Percentiles rank a stretch among this genome's conserved stretches.
Conservation (phyloP, 2,888 invertebrate genomes). For the Pterostichus madidus region DNA sequence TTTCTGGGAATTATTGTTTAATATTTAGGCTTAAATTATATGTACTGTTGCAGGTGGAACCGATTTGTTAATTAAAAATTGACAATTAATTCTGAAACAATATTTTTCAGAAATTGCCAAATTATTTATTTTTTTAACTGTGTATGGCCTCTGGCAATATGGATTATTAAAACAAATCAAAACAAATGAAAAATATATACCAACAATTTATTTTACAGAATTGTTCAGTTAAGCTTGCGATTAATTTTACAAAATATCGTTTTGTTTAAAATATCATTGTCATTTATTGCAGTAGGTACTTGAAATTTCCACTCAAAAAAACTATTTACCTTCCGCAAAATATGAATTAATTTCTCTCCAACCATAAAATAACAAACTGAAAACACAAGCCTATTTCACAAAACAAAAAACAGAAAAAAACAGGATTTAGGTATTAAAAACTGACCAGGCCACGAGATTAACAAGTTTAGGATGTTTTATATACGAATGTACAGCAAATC, state of each 20-base stretch:
- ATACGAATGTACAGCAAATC: slow-evolving; percentile 36
- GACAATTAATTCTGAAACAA: neutral
- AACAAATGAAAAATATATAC: neutral
- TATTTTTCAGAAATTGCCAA: neutral
- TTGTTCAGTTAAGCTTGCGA: neutral
- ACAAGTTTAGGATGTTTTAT: slow-evolving; percentile 51
- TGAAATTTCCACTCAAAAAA: slow-evolving; percentile 18
- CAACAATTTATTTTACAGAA: neutral
- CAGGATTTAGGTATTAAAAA: slow-evolving; percentile 44
- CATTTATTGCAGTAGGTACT: too few species aligned
- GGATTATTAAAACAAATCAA: neutral
- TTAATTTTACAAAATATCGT: neutral
- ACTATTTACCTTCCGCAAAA: slow-evolving; percentile 2
- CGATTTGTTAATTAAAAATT: neutral
- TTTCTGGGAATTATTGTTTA: slow-evolving; percentile 35
- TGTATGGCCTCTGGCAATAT: neutral
- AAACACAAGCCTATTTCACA: slow-evolving; percentile 26
- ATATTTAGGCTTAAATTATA: slow-evolving; percentile 44
- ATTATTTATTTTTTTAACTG: neutral
- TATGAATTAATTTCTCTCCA: slow-evolving; percentile 21
- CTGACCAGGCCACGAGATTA: slow-evolving; percentile 42
- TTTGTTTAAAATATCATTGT: neutral
- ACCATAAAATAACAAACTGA: slow-evolving; percentile 17
- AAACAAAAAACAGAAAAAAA: slow-evolving; percentile 15
- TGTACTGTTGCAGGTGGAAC: neutral